Evolutionary conservation across 2,797 vertebrate species (phyloP), one percentile per base, ranked within the genome.

Genomic region (Pseudochirops corinnae): DNA sequence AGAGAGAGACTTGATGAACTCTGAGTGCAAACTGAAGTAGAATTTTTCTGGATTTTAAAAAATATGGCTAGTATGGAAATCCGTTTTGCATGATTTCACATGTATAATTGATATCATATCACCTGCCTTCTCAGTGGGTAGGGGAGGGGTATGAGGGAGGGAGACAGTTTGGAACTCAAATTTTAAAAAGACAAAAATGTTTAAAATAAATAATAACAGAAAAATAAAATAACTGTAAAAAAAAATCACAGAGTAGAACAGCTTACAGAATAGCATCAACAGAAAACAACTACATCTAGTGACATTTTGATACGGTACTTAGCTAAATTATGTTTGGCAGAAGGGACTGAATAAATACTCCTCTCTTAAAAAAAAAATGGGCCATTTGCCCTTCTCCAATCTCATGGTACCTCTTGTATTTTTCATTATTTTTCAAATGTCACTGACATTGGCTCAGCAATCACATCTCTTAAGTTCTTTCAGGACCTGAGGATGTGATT

Each of bases 321-420:
- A 56, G 94, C 56, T 93, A 53, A n/a, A 93, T 74, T 93, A 56
- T 33, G 39, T 6, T 11, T 5, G 0, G 82, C 92, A 91, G 92
- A 56, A 74, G 18, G 18, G 60, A 92, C 16, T 62, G 93, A 91
- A 90, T 90, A 92, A 93, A 96, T 95, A 91, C 74, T 29, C 56
- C 93, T 92, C 31, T 92, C 93, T 39, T 1, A 4, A n/a, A 62
- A 62, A 62, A 67, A 16, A 39, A 18, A 7, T 39, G 33, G 33
- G 16, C 14, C 33, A n/a, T 74, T 74, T 74, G 33, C 14, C 14
- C 33, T 67, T 67, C 33, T 67, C 5, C 33, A n/a, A 16, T n/a
- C 14, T n/a, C n/a, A 33, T 67, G 60, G 4, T 67, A n/a, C 31
- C 31, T 67, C 13, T 67, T 67, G 33, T 7, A 5, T 74, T 74